Evolutionary conservation across 2,113 vertebrate species (phyloP), one percentile per base, ranked within the genome.

Genomic region (Saccopteryx bilineata): DNA sequence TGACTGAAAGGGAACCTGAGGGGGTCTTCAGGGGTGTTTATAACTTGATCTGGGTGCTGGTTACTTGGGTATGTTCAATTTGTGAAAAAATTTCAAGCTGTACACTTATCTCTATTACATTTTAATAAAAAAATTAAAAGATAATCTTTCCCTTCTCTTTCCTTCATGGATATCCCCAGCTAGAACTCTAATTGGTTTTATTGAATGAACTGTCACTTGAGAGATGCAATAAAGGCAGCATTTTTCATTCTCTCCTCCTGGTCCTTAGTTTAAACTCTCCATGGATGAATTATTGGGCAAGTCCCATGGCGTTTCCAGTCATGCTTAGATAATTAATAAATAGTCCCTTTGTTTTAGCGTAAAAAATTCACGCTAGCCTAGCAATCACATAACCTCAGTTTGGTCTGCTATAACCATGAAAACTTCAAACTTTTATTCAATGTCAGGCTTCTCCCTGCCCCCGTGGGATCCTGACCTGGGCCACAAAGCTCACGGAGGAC

Each of bases 301-400:
- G 8, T 39, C 72, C n/a, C 65, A 46, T 21, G 61, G 26, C 31
- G 71, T 92, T 91, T 92, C 52, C 28, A 76, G 46, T 52, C 79
- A 66, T 10, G 28, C 87, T 91, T 80, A 60, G 78, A 85, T 95
- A 89, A 68, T 50, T 83, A 56, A 46, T 58, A 84, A 61, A 85
- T 39, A 74, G 82, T 68, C 28, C 52, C 31, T 84, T 90, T 87
- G 75, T 84, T 81, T 46, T 13, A 31, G 60, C 60, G 71, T 91
- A 52, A 69, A 75, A 85, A 81, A 10, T 14, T 28, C 14, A 46
- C 4, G 39, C 28, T 69, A 75, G 65, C 63, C 60, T 88, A 83
- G 85, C 56, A 91, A 85, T 85, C 72, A 56, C 60, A 83, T 71
- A 79, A 89, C 54, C 46, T 71, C 23, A 82, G n/a, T 28, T 31